Evolutionary conservation across 2,888 invertebrate species (phyloP), one percentile per base, ranked within the genome.

Genomic region (Argynnis bischoffii): DNA sequence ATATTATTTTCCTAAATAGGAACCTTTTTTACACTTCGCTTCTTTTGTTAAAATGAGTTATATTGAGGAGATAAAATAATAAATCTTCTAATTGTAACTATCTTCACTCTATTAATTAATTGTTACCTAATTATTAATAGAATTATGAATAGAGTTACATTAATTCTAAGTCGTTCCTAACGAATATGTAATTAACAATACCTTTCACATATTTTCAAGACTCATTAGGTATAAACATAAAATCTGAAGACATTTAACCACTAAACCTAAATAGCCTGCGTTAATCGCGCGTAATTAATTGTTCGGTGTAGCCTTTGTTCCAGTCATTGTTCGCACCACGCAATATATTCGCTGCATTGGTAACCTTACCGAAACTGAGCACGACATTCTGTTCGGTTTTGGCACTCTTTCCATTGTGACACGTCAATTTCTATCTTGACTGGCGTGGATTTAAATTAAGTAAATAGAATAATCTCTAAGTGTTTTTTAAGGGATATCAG

Each of bases 301-400:
- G 57, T 63, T 72, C 64, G 63, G 50, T 67, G 50, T 66, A 76
- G 77, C 80, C 81, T 84, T 79, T 83, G 81, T 75, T 72, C 73
- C 66, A 57, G 66, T 70, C 73, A 78, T 82, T 85, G 84, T 79
- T 79, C 79, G 78, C 77, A 72, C 76, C 81, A 81, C 81, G 84
- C 79, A 78, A 78, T 75, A 67, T 64, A 73, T 74, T 76, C 75
- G 80, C 79, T 82, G 79, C 83, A 76, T 75, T 71, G 75, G 76
- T 81, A 83, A 85, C 85, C 86, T 88, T 86, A 87, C 78, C 77
- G 70, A 83, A 85, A 83, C 83, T 83, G 81, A 81, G 76, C 86
- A 86, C 84, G 85, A 85, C 80, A 80, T 77, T 76, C 76, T 73
- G 68, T 73, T 67, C 69, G 71, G 77, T 41, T 67, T 64, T 64